phyloP scores from a whole-genome alignment of 1,140 invertebrate genomes.

The Capitella teleta region DNA sequence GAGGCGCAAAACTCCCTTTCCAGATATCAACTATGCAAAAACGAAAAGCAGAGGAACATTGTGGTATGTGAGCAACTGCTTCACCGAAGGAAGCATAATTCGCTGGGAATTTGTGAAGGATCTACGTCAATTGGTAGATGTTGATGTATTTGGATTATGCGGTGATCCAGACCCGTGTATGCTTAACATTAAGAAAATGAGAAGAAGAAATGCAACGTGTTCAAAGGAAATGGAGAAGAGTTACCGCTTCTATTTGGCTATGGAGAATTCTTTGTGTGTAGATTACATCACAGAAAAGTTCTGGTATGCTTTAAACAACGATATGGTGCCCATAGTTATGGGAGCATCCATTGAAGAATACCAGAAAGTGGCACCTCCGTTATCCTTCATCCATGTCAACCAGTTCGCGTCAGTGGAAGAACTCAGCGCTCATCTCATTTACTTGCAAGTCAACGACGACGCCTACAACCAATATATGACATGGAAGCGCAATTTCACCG shows the following conservation, averaged over 20 bases:
- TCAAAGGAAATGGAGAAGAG: background rate
- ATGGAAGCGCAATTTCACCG: slow-evolving; percentile 29
- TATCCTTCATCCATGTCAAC: slow-evolving; percentile 36
- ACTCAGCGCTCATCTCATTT: slow-evolving; percentile 34
- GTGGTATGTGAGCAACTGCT: no score
- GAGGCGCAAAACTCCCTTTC: no score
- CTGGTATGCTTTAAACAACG: slow-evolving; percentile 43
- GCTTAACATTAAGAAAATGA: no score
- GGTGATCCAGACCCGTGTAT: background rate
- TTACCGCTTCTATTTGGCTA: slow-evolving; percentile 18
- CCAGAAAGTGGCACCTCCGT: slow-evolving; percentile 62
- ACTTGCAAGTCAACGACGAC: slow-evolving; percentile 32
- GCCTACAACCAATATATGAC: slow-evolving; percentile 41
- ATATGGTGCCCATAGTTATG: slow-evolving; percentile 87
- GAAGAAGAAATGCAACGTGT: background rate
- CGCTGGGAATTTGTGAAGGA: background rate
- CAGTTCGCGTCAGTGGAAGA: slow-evolving; percentile 20
- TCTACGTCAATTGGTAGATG: background rate
- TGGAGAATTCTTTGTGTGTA: slow-evolving; percentile 15
- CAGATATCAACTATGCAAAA: no score
- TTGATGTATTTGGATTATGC: slow-evolving; percentile 2
- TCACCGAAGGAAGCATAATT: no score
- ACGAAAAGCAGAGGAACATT: no score
- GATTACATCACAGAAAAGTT: slow-evolving; percentile 17
- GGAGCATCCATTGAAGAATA: slow-evolving; percentile 80